Base-by-base conservation (phyloP, 2,113 vertebrate genomes). In the Euleptes europaea region DNA sequence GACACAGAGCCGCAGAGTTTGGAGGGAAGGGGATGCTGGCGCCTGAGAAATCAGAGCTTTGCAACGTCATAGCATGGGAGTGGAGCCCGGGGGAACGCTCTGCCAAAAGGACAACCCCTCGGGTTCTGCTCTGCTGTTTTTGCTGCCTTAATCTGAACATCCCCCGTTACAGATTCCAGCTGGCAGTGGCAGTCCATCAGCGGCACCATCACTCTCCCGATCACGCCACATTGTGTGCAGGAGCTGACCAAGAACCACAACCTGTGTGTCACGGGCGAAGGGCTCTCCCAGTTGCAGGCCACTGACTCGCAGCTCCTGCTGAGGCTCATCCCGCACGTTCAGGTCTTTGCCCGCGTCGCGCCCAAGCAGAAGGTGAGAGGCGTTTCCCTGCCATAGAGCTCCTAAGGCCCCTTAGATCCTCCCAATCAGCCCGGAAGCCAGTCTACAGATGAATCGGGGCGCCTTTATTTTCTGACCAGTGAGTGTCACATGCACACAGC, bases 261-360 rank as follows among this genome's bases (percentile, higher is more conserved):
- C 76, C 95, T 99, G 2, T 99, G 98, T 72, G 93, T 99, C 63
- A 99, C 98, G 0, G 98, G 98, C 1, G 98, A 99, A 21, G 98
- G 98, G 0, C 95, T 99, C 66, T 89, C 95, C 33, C 95, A 95
- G 91, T 94, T 99, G 5, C 95, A 96, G 72, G 14, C 88, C 0
- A 5, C 67, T 2, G 77, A 92, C 57, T 82, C 85, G 0, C 80
- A 93, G 31, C 93, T 95, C 44, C 92, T 97, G 44, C 92, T 95
- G 0, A 31, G 12, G 1, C 94, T 97, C 79, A 94, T 97, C 4
- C 96, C 97, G 0, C 95, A 97, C 1, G 42, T 97, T 66, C 96
- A 95, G 0, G 97, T 97, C 84, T 97, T 97, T 0, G 96, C 97
- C 72, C 91, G 97, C 0, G 97, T 97, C 69, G 96, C 95, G 12